Percentiles rank a stretch among this genome's conserved stretches.
These are phyloP conservation scores for Sparus aurata DNA, from an alignment of 2,797 vertebrate genomes.

Conservation along the genomic window DNA sequence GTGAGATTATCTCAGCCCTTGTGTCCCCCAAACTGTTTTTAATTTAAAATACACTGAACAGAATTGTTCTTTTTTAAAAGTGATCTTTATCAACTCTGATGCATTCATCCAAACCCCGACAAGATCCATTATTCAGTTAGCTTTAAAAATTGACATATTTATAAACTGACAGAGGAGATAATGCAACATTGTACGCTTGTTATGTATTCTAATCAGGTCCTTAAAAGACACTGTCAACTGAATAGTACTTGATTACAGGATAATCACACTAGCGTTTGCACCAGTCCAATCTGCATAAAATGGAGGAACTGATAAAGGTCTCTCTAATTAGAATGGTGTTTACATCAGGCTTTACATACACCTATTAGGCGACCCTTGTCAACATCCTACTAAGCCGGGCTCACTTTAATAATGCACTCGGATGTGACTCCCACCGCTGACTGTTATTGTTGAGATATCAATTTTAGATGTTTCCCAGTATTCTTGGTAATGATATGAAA, in stretches of 20 bases:
- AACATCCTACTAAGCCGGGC: constrained; percentile 73
- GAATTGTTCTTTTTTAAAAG: constrained; percentile 17
- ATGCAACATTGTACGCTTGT: constrained; percentile 65
- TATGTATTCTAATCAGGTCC: constrained; percentile 79
- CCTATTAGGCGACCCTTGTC: constrained; percentile 78
- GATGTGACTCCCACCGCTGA: constrained; percentile 69
- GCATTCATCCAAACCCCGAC: constrained; percentile 13
- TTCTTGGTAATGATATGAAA: constrained; percentile 85
- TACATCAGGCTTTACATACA: constrained; percentile 75
- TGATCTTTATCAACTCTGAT: constrained; percentile 11
- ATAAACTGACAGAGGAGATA: constrained; percentile 51
- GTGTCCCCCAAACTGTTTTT: neutral
- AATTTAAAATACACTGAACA: neutral
- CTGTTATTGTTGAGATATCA: constrained; percentile 77
- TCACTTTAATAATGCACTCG: constrained; percentile 73
- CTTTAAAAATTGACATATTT: constrained; percentile 55
- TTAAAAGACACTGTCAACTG: constrained; percentile 75
- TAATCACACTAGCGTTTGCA: constrained; percentile 78
- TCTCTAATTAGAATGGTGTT: constrained; percentile 81
- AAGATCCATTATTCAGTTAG: constrained; percentile 54
- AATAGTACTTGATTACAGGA: constrained; percentile 83
- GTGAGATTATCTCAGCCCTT: too few relatives aligned
- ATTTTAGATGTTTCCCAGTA: constrained; percentile 81
- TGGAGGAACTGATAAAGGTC: constrained; percentile 77
- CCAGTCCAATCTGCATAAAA: constrained; percentile 80